Base-by-base conservation (phyloP, 2,113 vertebrate species). In the Neopipo cinnamomea region DNA sequence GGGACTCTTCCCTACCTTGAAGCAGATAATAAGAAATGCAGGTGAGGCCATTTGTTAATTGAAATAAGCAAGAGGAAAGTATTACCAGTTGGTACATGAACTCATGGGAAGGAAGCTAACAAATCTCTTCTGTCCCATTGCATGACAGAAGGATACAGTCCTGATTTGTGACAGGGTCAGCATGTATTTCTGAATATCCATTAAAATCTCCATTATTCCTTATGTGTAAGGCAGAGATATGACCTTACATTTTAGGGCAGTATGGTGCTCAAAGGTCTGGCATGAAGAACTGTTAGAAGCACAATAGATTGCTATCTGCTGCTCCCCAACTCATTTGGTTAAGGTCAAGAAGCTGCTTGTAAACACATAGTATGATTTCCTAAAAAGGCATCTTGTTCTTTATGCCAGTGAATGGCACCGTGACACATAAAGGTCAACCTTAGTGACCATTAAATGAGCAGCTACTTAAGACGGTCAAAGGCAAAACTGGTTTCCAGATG, bases 301-400 rank as follows among this genome's bases (percentile, higher is more conserved):
- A 85, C 83, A 96, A 90, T 81, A 88, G 82, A 56, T 80, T 88
- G 55, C 24, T 83, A 90, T 94, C 68, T 79, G 39, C 76, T 65
- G 68, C 28, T 93, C 31, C 61, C 24, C 44, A 68, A 14, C 52
- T 70, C n/a, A 53, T 82, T 85, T 85, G 76, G 52, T 80, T 92
- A 87, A 90, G 94, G 94, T 97, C 96, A 97, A 90, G 79, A 92
- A 95, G 85, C 85, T 96, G 81, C 89, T 93, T 93, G 94, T 93
- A 91, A 86, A 94, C 59, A 96, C 71, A 52, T 41, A 80, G 74
- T 46, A 74, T 33, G 47, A 74, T 92, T 83, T 96, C 85, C 92
- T 90, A 56, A 80, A 92, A 94, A 88, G 85, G 41, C 79, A 74
- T 80, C 88, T 91, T 3, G 0, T 86, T 85, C 88, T 91, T 96